phyloP scores from a whole-genome alignment of 2,797 vertebrate genomes.

The Oreonectes daqikongensis region DNA sequence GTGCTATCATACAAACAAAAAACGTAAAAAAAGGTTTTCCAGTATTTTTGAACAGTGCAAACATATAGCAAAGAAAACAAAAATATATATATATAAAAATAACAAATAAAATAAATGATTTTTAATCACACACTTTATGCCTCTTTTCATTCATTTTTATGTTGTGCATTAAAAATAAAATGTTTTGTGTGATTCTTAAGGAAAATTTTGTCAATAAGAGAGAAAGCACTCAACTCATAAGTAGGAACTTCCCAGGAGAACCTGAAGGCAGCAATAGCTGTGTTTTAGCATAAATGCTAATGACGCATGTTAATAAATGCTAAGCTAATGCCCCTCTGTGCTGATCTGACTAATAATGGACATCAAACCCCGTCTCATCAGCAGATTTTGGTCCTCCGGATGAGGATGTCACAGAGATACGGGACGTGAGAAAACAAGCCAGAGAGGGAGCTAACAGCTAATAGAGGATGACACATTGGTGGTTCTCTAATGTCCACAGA shows the following conservation, averaged over 20 bases:
- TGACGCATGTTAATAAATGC: conserved; percentile 38
- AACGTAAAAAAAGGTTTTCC: no score
- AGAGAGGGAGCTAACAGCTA: conserved; percentile 60
- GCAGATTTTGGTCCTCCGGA: conserved; percentile 58
- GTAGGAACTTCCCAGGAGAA: conserved; percentile 11
- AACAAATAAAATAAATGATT: no score
- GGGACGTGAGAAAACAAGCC: conserved; percentile 15
- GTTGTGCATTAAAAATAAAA: no score
- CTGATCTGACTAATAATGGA: conserved; percentile 50
- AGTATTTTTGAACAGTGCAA: no score
- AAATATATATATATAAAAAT: no score
- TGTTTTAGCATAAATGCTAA: conserved; percentile 37
- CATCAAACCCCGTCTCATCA: conserved; percentile 61
- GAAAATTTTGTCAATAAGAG: background rate
- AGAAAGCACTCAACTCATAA: conserved; percentile 7
- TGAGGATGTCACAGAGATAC: conserved; percentile 62
- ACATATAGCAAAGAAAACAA: no score
- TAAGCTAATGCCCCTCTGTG: conserved; percentile 1
- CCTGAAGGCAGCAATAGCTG: background rate
- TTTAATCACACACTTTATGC: no score
- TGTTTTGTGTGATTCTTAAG: background rate
- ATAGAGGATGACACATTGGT: conserved; percentile 74
- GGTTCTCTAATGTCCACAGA: conserved; percentile 70
- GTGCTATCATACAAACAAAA: no score
- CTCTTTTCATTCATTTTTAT: no score